These are phyloP conservation scores for Zophobas atratus DNA, from an alignment of 1,140 invertebrate species.

Conservation along the genomic window DNA sequence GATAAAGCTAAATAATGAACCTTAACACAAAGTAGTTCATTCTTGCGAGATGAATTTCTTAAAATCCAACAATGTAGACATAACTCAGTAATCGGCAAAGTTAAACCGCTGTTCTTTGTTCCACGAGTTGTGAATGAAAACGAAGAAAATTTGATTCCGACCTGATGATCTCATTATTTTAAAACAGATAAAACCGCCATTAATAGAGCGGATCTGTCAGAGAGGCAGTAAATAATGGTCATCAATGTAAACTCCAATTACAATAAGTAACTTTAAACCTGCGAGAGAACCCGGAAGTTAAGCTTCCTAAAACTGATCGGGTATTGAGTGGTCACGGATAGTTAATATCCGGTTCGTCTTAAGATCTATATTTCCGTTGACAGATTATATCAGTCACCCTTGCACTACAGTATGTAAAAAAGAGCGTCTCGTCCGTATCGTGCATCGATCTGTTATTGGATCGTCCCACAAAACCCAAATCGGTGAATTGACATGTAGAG, in stretches of 20 bases:
- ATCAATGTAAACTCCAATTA: slow-evolving; percentile 41
- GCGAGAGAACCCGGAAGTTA: slow-evolving; percentile 12
- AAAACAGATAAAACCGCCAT: slow-evolving; percentile 15
- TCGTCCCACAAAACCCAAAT: slow-evolving; percentile 29
- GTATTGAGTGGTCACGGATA: slow-evolving; percentile 41
- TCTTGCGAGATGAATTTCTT: no score
- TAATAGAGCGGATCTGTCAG: slow-evolving; percentile 32
- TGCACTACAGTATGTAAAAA: slow-evolving; percentile 31
- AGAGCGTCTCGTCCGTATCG: slow-evolving; percentile 9
- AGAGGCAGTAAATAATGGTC: slow-evolving; percentile 15
- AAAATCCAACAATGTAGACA: no score
- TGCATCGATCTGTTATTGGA: slow-evolving; percentile 31
- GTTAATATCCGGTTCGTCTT: slow-evolving; percentile 38
- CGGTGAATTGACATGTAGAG: not conserved
- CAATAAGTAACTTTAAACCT: slow-evolving; percentile 39
- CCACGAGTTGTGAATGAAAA: not conserved
- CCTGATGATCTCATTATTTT: slow-evolving; percentile 12
- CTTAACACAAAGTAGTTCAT: no score
- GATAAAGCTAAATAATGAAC: no score
- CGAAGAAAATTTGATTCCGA: slow-evolving; percentile 1
- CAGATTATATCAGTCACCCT: slow-evolving; percentile 29
- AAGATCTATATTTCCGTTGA: slow-evolving; percentile 39
- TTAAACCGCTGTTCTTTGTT: not conserved
- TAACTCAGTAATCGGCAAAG: no score
- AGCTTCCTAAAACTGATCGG: slow-evolving; percentile 38